Percentiles rank a stretch among this genome's conserved stretches.
Conservation (phyloP, 2,797 vertebrate species). For the Sternotherus odoratus region DNA sequence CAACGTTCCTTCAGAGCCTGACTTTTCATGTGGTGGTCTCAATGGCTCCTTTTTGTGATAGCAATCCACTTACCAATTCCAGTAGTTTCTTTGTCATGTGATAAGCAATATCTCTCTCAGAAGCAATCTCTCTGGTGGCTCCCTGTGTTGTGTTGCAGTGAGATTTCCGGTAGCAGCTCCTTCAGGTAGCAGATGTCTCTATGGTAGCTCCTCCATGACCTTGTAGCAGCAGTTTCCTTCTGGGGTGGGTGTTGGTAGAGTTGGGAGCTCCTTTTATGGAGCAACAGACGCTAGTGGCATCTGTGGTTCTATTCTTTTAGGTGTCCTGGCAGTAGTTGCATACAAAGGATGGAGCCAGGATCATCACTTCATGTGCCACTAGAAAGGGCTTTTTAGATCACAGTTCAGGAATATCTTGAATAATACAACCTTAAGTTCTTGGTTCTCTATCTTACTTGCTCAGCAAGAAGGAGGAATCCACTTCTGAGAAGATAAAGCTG, state of each 20-base stretch:
- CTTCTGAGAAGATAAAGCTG: background rate
- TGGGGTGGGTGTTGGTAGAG: background rate
- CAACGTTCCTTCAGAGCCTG: background rate
- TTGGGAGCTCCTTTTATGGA: background rate
- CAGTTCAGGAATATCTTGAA: background rate
- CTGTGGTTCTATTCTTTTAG: background rate
- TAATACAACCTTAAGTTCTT: background rate
- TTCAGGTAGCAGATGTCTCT: background rate
- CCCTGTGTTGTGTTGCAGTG: background rate
- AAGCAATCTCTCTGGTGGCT: background rate
- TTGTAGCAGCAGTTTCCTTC: background rate
- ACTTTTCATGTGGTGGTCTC: background rate
- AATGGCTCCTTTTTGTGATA: background rate
- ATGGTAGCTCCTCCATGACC: background rate
- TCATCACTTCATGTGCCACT: background rate
- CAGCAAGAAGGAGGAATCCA: background rate
- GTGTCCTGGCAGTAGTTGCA: fast-evolving
- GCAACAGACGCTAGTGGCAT: background rate
- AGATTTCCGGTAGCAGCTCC: background rate
- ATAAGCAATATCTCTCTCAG: background rate
- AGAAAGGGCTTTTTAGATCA: background rate
- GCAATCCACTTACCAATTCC: background rate
- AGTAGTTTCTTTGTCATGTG: background rate
- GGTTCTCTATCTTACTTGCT: background rate
- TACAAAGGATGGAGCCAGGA: background rate